Evolutionary conservation across 1,140 invertebrate genomes (phyloP).

Genomic region (Coenobita brevimanus): DNA sequence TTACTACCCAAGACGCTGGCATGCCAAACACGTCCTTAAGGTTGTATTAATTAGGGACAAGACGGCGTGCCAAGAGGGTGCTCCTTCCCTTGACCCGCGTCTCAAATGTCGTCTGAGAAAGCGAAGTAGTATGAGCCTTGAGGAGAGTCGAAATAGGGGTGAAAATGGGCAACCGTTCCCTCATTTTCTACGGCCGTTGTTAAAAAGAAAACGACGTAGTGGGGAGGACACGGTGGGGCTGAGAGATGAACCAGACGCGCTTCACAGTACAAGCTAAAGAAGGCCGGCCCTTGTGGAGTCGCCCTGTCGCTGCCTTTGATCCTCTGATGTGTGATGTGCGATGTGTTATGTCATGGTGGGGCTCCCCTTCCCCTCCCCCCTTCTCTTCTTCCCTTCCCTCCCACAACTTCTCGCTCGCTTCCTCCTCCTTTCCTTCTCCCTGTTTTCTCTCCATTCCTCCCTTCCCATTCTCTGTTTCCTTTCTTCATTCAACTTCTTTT

Average conservation of each 20-base stretch:
- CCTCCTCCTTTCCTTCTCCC: neutral
- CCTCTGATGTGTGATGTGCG: constrained; percentile 55
- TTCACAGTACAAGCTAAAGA: constrained; percentile 39
- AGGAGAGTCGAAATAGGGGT: neutral
- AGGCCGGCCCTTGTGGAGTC: constrained; percentile 40
- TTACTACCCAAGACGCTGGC: constrained; percentile 50
- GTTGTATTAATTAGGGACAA: constrained; percentile 63
- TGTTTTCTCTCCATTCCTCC: neutral
- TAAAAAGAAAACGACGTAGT: neutral
- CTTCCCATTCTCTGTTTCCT: too few species aligned
- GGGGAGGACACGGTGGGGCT: constrained; percentile 4
- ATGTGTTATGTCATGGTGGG: constrained; percentile 59
- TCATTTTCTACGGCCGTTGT: constrained; percentile 34
- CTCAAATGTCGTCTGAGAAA: constrained; percentile 1
- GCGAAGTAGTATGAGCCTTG: constrained; percentile 9
- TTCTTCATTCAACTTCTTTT: too few species aligned
- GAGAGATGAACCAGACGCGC: constrained; percentile 47
- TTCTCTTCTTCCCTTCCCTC: neutral
- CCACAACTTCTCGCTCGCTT: neutral
- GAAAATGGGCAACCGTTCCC: constrained; percentile 7
- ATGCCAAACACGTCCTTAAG: constrained; percentile 61
- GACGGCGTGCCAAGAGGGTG: constrained; percentile 37
- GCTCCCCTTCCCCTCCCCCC: constrained; percentile 21
- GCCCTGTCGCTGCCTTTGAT: constrained; percentile 41
- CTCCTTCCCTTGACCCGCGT: constrained; percentile 7